Conservation (phyloP, 2,113 vertebrate genomes). For the Brachypodius melanocephalos region DNA sequence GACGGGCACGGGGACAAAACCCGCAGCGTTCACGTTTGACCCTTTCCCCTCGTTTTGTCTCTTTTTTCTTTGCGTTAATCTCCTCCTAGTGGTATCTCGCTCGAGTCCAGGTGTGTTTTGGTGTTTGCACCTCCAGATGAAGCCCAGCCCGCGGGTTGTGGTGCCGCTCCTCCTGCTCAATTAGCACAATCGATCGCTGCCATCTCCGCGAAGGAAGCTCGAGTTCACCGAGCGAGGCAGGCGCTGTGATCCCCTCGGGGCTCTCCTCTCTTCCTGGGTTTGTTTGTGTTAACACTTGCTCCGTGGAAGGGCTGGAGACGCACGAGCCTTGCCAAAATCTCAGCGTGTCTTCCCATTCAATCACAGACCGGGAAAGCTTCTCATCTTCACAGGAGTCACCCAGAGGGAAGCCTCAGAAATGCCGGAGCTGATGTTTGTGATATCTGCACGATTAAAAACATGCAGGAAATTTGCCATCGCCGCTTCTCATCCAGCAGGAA, state of each 20-base stretch:
- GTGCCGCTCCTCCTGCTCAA: neutral
- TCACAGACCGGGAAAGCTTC: constrained; percentile 1
- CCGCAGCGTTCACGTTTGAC: neutral
- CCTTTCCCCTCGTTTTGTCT: accelerated
- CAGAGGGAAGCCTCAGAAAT: constrained; percentile 22
- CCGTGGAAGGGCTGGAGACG: neutral
- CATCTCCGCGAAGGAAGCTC: neutral
- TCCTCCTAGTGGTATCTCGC: neutral
- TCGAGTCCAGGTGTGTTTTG: accelerated
- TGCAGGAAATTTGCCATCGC: neutral
- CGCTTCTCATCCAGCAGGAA: neutral
- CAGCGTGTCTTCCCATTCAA: constrained; percentile 31
- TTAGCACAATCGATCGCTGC: neutral
- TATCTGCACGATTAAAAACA: constrained; percentile 15
- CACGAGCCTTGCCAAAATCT: constrained; percentile 2
- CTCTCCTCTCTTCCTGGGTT: neutral
- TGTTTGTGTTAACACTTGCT: neutral
- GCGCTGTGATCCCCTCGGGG: neutral
- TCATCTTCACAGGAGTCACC: constrained; percentile 23
- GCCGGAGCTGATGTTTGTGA: neutral
- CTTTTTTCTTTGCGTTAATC: accelerated
- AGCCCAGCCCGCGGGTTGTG: neutral
- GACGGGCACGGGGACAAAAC: too few species aligned
- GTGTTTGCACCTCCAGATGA: neutral
- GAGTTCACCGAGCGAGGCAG: accelerated